phyloP scores from a whole-genome alignment of 2,797 vertebrate species.

The Tachyglossus aculeatus region DNA sequence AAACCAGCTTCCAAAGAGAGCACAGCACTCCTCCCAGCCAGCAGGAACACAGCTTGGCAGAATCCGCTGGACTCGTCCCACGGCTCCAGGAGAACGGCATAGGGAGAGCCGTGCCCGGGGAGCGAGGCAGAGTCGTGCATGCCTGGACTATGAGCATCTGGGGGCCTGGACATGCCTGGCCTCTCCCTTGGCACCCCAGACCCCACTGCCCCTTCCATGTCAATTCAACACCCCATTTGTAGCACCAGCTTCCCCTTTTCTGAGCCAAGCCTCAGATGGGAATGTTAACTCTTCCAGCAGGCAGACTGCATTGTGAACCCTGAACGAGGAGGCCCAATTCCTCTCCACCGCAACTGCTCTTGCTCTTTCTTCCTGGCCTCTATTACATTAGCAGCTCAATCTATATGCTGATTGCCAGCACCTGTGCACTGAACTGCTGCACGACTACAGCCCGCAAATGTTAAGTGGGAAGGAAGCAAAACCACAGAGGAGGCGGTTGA shows the following conservation, averaged over 20 bases:
- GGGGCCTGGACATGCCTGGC: too few species aligned
- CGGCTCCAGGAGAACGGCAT: too few species aligned
- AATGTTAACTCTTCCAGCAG: slow-evolving; percentile 19
- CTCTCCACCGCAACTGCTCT: background rate
- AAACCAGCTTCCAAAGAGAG: too few species aligned
- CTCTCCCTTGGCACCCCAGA: too few species aligned
- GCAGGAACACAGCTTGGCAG: too few species aligned
- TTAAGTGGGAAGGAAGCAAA: background rate
- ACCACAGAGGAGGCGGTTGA: too few species aligned
- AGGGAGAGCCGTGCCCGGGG: too few species aligned
- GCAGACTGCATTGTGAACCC: background rate
- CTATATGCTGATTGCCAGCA: background rate
- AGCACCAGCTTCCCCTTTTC: background rate
- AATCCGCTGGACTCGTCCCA: too few species aligned
- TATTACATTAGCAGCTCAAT: background rate
- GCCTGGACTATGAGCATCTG: too few species aligned
- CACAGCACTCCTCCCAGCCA: too few species aligned
- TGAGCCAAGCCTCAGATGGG: background rate
- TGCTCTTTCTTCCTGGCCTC: background rate
- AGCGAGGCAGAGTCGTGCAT: too few species aligned
- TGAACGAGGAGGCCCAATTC: fast-evolving
- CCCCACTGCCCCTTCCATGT: too few species aligned
- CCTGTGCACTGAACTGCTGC: background rate
- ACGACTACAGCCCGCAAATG: background rate
- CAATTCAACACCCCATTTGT: background rate